Percentiles rank a stretch among this genome's conserved stretches.
These are phyloP conservation scores for Eristalinus aeneus DNA, from an alignment of 2,888 invertebrate species.

Conservation along the genomic window DNA sequence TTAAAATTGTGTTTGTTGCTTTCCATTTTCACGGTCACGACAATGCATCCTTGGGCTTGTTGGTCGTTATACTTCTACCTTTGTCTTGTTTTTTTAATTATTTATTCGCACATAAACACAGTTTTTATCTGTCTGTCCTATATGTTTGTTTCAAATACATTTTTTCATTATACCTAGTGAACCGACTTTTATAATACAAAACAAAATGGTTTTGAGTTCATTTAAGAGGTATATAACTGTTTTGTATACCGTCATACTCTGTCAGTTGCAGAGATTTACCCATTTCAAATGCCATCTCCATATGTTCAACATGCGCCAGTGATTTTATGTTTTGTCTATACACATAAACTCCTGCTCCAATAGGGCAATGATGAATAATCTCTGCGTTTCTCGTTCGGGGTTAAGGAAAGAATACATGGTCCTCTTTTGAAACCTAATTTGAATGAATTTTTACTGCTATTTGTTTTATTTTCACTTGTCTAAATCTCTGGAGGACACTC, in stretches of 20 bases:
- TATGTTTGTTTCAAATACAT: too few relatives aligned
- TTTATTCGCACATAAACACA: not conserved
- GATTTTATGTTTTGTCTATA: not conserved
- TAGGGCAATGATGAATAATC: not conserved
- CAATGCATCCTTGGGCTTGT: not conserved
- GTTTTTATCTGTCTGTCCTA: not conserved
- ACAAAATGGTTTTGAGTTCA: not conserved
- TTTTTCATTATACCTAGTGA: too few relatives aligned
- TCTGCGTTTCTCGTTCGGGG: too few relatives aligned
- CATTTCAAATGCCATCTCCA: not conserved
- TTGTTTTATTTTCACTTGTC: too few relatives aligned
- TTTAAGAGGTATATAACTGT: not conserved
- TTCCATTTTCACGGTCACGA: not conserved
- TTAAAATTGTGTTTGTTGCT: not conserved
- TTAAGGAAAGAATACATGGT: too few relatives aligned
- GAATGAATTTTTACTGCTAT: too few relatives aligned
- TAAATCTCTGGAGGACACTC: too few relatives aligned
- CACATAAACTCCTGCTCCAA: not conserved
- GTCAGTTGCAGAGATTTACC: not conserved
- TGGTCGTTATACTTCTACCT: not conserved
- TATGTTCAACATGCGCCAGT: not conserved
- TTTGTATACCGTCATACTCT: not conserved
- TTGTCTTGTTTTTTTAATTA: not conserved
- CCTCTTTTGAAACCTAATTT: too few relatives aligned
- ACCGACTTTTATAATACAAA: too few relatives aligned